Evolutionary conservation across 2,888 invertebrate genomes (phyloP), one percentile per base, ranked within the genome.

Genomic region (Drosophila rellima): DNA sequence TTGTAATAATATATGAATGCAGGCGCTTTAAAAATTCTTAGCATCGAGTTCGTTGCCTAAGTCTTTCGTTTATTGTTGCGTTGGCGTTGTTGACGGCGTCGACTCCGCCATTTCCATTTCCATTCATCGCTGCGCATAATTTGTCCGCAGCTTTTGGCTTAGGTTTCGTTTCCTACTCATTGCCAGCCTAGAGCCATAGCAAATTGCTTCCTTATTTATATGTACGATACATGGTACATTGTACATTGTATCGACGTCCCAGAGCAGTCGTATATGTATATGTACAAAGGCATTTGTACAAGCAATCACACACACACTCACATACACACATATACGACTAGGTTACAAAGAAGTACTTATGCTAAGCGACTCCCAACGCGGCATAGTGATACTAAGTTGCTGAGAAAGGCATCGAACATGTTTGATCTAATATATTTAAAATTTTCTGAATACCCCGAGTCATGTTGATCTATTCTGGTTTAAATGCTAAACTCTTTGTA

Each of bases 191-290:
- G 29, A 77, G 83, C 64, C 81, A 81, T 67, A 67, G 78, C 78
- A 81, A 80, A 80, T 80, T 80, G 80, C 85, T 80, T 80, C 80
- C 80, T 84, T 84, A 78, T 80, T 84, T 84, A 74, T 74, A 70
- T 81, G 70, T 76, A 54, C 55, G 33, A 47, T 47, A 47, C 59
- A 66, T 64, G 57, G 63, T 52, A 57, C 48, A 35, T 20, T 17
- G 18, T 26, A 50, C 57, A 48, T 39, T 48, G 57, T 40, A 17
- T n/a, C 40, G n/a, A 31, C 29, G 31, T 33, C 40, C 56, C 44
- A 45, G 44, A 45, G 56, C 56, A 56, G 13, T 45, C 13, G 33
- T 51, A 20, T 23, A 23, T 35, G 23, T 51, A 29, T 33, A 17
- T 13, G 40, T 15, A 59, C 37, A 69, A 67, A 68, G 31, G 42